These are phyloP conservation scores for Pediacus dermestoides DNA, from an alignment of 2,888 invertebrate genomes.

Conservation along the genomic window DNA sequence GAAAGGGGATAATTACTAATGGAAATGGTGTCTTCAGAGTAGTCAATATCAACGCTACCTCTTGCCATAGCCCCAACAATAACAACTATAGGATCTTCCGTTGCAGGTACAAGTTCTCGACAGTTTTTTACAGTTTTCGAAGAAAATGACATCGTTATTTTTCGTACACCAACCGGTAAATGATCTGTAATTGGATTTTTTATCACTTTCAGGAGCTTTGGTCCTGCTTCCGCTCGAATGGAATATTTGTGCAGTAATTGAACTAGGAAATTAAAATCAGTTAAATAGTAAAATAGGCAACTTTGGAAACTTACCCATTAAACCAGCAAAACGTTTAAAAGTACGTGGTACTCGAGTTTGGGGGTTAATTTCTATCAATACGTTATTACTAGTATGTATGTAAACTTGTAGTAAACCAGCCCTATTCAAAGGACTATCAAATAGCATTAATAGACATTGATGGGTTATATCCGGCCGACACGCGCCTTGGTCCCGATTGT, in stretches of 20 bases:
- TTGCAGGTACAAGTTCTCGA: slow-evolving; percentile 71
- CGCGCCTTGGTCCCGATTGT: slow-evolving; percentile 80
- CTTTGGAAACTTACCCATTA: slow-evolving; percentile 72
- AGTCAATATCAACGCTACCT: slow-evolving; percentile 85
- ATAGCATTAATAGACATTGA: slow-evolving; percentile 94
- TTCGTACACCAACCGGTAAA: slow-evolving; percentile 89
- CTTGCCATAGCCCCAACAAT: slow-evolving; percentile 97
- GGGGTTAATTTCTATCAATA: slow-evolving; percentile 92
- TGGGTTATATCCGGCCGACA: slow-evolving; percentile 97
- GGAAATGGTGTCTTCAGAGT: slow-evolving; percentile 85
- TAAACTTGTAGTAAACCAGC: slow-evolving; percentile 96
- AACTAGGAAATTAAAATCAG: slow-evolving; percentile 60
- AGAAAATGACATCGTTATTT: slow-evolving; percentile 86
- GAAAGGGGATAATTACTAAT: slow-evolving; percentile 96
- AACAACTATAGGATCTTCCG: slow-evolving; percentile 80
- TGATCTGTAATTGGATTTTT: slow-evolving; percentile 95
- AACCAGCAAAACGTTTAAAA: slow-evolving; percentile 92
- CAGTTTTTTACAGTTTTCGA: slow-evolving; percentile 68
- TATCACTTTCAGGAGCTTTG: slow-evolving; percentile 90
- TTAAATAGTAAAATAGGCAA: slow-evolving; percentile 14
- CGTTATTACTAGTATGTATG: slow-evolving; percentile 86
- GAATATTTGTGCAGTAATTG: slow-evolving; percentile 94
- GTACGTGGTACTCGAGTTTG: slow-evolving; percentile 96
- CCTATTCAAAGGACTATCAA: slow-evolving; percentile 95
- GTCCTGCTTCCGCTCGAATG: slow-evolving; percentile 85